Percentiles rank a stretch among this genome's conserved stretches.
Conservation (phyloP, 1,140 invertebrate genomes). For the Diachasmimorpha longicaudata region DNA sequence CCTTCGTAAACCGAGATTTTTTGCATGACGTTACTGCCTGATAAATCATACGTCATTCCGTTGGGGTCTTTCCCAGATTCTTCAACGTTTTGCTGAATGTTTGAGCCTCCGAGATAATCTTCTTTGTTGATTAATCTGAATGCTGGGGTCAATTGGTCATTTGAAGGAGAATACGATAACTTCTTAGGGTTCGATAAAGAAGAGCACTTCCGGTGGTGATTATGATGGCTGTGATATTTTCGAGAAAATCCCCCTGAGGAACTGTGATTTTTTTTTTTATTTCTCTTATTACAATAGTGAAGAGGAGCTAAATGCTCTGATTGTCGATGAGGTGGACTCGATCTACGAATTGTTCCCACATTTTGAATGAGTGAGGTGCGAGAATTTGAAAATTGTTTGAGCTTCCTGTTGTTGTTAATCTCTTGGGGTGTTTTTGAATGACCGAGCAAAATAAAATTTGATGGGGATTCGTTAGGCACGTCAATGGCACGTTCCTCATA, state of each 20-base stretch:
- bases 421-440: neutral
- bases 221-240: neutral
- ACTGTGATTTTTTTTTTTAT: constrained; percentile 8
- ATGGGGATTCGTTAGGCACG: constrained; percentile 34
- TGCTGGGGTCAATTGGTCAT: neutral
- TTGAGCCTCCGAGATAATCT: neutral
- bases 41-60: constrained; percentile 9
- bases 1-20: constrained; percentile 54
- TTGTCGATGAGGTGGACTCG: constrained; percentile 37
- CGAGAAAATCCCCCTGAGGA: neutral
- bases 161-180: neutral
- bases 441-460: neutral
- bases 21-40: constrained; percentile 42
- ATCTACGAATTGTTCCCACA: constrained; percentile 40
- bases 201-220: neutral
- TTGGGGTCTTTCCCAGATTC: neutral
- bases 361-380: constrained; percentile 44
- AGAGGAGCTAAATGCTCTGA: constrained; percentile 40
- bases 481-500: constrained; percentile 53
- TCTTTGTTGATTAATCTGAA: neutral
- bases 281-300: neutral
- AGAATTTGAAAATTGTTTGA: constrained; percentile 36
- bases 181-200: neutral
- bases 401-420: neutral
- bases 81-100: neutral